phyloP scores from a whole-genome alignment of 2,113 vertebrate genomes.

The Campylomormyrus numenius region DNA sequence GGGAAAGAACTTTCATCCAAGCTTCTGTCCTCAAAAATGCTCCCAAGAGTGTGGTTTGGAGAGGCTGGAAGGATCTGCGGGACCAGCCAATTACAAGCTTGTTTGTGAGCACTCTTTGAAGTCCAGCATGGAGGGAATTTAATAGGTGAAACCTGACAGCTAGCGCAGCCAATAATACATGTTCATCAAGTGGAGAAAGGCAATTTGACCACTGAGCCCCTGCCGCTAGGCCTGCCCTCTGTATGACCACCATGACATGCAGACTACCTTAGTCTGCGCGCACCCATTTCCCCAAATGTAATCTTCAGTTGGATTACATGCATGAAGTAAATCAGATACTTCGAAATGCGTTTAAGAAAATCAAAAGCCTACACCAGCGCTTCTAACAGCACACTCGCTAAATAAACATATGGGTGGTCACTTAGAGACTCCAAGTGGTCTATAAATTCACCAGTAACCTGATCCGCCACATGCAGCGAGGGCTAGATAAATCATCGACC shows the following conservation, averaged over 20 bases:
- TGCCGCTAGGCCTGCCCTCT: neutral
- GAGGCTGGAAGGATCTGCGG: slow-evolving; percentile 17
- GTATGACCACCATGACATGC: neutral
- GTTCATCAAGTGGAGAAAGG: neutral
- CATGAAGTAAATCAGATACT: neutral
- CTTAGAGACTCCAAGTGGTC: neutral
- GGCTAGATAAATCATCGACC: neutral
- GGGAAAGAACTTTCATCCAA: neutral
- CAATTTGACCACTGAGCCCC: neutral
- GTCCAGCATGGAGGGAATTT: slow-evolving; percentile 26
- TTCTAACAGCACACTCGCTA: neutral
- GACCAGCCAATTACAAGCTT: slow-evolving; percentile 35
- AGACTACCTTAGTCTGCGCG: neutral
- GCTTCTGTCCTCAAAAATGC: slow-evolving; percentile 13
- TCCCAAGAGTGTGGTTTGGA: slow-evolving; percentile 32
- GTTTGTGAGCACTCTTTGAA: slow-evolving; percentile 28
- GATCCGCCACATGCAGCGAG: neutral
- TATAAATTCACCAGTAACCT: neutral
- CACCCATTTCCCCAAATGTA: neutral
- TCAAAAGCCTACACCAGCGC: neutral
- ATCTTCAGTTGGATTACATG: neutral
- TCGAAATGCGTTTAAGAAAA: neutral
- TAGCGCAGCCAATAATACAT: neutral
- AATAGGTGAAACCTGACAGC: slow-evolving; percentile 15
- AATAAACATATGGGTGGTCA: neutral